These are phyloP conservation scores for Conomelus anceps DNA, from an alignment of 2,888 invertebrate genomes.

Conservation along the genomic window DNA sequence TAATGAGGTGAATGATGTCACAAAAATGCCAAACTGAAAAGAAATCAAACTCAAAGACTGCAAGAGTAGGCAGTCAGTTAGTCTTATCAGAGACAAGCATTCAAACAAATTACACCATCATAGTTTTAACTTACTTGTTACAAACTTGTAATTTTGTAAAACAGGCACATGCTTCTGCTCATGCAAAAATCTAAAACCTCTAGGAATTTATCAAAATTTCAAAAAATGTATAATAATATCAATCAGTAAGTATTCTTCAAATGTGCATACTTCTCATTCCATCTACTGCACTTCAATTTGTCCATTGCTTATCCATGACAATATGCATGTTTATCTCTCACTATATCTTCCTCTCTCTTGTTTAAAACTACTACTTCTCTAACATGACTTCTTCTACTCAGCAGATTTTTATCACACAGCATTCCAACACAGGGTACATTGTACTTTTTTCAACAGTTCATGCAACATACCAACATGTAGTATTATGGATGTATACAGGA, in stretches of 20 bases:
- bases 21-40: too few species aligned
- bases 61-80: too few species aligned
- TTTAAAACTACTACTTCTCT: slow-evolving; percentile 11
- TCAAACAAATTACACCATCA: too few species aligned
- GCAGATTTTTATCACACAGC: not conserved
- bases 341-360: not conserved
- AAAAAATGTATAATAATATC: too few species aligned
- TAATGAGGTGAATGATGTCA: too few species aligned
- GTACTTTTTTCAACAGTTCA: not conserved
- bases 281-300: not conserved
- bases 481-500: not conserved
- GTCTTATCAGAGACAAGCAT: too few species aligned
- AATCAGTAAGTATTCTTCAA: not conserved
- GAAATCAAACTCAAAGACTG: too few species aligned
- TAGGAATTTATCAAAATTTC: not conserved
- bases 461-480: not conserved
- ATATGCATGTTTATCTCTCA: not conserved
- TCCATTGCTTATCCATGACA: not conserved
- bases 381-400: slow-evolving; percentile 15
- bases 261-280: slow-evolving; percentile 1
- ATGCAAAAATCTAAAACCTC: too few species aligned
- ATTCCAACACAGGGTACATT: not conserved
- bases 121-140: too few species aligned
- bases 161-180: too few species aligned
- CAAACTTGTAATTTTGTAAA: too few species aligned